Base-by-base conservation (phyloP, 2,888 invertebrate genomes). In the Trichopria drosophilae region DNA sequence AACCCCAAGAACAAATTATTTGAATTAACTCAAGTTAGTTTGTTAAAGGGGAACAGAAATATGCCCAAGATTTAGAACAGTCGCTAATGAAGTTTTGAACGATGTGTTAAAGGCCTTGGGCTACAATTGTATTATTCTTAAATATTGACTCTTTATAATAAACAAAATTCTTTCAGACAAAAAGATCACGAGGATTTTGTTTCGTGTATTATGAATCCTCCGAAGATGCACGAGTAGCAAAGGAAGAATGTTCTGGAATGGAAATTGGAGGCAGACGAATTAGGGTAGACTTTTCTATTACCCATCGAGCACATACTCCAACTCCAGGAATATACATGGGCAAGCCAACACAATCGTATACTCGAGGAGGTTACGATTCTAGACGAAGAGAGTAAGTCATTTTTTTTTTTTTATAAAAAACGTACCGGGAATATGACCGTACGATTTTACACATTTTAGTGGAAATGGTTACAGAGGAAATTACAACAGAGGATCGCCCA, bases 291-390 rank as follows among this genome's bases (percentile, higher is more conserved):
- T 97, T 84, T 78, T 96, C 96, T 5, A 94, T 97, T 66, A 97
- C 97, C 31, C 88, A 93, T 77, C 83, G 96, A 51, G 93, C 97
- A 7, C 97, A 97, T 75, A 95, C 96, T 1, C 97, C 97, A 9
- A 98, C 97, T 4, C 97, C 97, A 6, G 97, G 97, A 48, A 89
- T 96, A 63, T 97, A 97, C 72, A 93, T 95, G 88, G 97, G 97
- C 39, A 91, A 90, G 76, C 91, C 93, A 1, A 92, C 93, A 18
- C 39, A 82, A 47, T 66, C 79, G 72, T 59, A 77, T 71, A 61
- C 69, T 9, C 58, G 68, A 57, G 56, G 65, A 57, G 64, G 64
- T 64, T 60, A 66, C 19, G 63, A 63, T 23, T 66, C 72, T 6
- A 66, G 76, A 51, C 72, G 75, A 55, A 77, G 83, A 78, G 84